Conservation (phyloP, 30 jellyfish, hydroid and myxozoan species). For the Mastigias papua region DNA sequence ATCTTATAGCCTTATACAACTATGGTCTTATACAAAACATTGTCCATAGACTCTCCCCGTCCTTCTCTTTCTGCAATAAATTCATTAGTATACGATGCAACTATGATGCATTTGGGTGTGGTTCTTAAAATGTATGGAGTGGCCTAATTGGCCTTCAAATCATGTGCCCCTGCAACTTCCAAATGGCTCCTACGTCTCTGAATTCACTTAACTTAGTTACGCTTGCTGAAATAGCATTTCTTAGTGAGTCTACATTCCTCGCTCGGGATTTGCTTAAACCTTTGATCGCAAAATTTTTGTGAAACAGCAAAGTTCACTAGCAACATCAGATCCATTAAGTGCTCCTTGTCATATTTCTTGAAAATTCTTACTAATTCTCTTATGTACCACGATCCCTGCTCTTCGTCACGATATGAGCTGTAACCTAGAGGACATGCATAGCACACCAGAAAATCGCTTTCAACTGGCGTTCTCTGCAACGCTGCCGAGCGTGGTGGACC, state of each 20-base stretch:
- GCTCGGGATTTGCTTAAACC: conserved; percentile 73
- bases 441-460: conserved; percentile 81
- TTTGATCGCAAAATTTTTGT: background rate
- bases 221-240: conserved; percentile 67
- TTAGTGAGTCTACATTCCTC: conserved; percentile 75
- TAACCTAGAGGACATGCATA: conserved; percentile 83
- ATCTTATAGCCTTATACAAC: too few species aligned
- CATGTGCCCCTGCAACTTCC: too few species aligned
- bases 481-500: background rate
- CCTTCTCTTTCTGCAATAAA: too few species aligned
- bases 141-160: too few species aligned
- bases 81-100: too few species aligned
- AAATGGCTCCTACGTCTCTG: too few species aligned
- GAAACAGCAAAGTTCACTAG: conserved; percentile 78
- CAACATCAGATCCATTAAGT: conserved; percentile 64
- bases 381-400: conserved; percentile 75
- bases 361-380: conserved; percentile 46
- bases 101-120: too few species aligned
- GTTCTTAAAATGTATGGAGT: too few species aligned
- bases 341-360: conserved; percentile 39
- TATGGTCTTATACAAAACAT: too few species aligned
- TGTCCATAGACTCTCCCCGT: too few species aligned
- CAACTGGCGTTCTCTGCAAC: conserved; percentile 39
- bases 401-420: conserved; percentile 53
- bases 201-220: background rate